A percentile compares a stretch with the other conserved stretches of the same genome.
Evolutionary conservation across 2,797 vertebrate genomes (phyloP).

Genomic region (Danio choprae): DNA sequence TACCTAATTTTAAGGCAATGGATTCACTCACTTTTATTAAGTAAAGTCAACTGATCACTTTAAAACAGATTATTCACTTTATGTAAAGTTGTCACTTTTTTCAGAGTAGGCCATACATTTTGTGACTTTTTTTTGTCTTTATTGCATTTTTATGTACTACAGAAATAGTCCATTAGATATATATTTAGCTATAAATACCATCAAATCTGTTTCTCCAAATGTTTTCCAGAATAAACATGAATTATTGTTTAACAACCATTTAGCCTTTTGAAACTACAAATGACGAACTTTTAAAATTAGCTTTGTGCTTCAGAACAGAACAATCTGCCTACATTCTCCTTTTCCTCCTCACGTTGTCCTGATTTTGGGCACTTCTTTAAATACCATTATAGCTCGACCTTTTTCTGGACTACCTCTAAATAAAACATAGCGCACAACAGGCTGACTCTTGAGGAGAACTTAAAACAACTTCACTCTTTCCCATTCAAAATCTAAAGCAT

Average conservation of each 20-base stretch:
- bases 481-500: slow-evolving; percentile 1
- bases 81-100: too few species aligned
- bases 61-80: too few species aligned
- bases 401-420: slow-evolving; percentile 22
- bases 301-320: background rate
- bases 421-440: slow-evolving; percentile 40
- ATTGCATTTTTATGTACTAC: too few species aligned
- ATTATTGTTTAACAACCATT: background rate
- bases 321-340: background rate
- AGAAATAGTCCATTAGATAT: too few species aligned
- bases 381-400: slow-evolving; percentile 20
- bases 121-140: too few species aligned
- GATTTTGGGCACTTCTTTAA: slow-evolving; percentile 12
- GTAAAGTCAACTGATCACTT: too few species aligned
- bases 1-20: too few species aligned
- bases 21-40: too few species aligned
- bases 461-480: slow-evolving; percentile 8
- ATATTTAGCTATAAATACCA: background rate
- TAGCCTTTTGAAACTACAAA: background rate
- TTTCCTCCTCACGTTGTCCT: background rate
- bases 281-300: background rate
- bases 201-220: background rate
- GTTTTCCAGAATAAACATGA: background rate
- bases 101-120: too few species aligned
- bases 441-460: slow-evolving; percentile 6